Percentiles rank a stretch among this genome's conserved stretches.
phyloP scores from a whole-genome alignment of 2,113 vertebrate species.

The Myiozetetes cayanensis region DNA sequence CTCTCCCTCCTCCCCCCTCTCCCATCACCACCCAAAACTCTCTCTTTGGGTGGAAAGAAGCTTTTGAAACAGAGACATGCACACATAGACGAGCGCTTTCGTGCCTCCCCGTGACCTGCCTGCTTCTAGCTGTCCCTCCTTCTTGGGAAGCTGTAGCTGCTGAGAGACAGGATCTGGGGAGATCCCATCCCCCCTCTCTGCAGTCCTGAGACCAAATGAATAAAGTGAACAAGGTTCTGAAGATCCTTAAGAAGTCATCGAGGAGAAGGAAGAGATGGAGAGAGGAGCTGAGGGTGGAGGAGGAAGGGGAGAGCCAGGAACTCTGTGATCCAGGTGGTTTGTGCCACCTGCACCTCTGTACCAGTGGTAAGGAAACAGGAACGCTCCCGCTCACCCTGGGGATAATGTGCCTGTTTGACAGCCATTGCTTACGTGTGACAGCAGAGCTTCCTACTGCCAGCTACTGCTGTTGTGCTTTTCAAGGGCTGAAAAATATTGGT shows the following conservation, averaged over 20 bases:
- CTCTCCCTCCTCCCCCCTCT: neutral
- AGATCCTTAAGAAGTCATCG: conserved; percentile 75
- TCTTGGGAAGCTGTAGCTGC: conserved; percentile 3
- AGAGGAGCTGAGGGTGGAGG: conserved; percentile 70
- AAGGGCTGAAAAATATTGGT: neutral
- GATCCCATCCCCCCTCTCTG: neutral
- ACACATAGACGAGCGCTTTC: neutral
- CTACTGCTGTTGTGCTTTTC: neutral
- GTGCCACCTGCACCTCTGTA: conserved; percentile 75
- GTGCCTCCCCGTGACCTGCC: conserved; percentile 26
- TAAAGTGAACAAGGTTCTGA: conserved; percentile 73
- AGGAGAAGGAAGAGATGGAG: conserved; percentile 72
- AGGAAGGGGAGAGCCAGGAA: conserved; percentile 66
- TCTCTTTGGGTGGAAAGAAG: conserved; percentile 20
- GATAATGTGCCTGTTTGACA: neutral
- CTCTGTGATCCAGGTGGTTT: conserved; percentile 69
- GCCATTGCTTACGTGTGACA: neutral
- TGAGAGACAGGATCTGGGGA: neutral
- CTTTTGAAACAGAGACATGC: conserved; percentile 1
- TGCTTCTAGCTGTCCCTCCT: conserved; percentile 16
- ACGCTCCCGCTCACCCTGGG: neutral
- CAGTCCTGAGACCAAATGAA: conserved; percentile 56
- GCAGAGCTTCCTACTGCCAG: neutral
- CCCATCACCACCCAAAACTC: neutral
- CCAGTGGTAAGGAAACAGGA: conserved; percentile 72